A percentile compares a stretch with the other conserved stretches of the same genome.
These are phyloP conservation scores for Spicauda simplicius DNA, from an alignment of 2,888 invertebrate species.

Conservation along the genomic window DNA sequence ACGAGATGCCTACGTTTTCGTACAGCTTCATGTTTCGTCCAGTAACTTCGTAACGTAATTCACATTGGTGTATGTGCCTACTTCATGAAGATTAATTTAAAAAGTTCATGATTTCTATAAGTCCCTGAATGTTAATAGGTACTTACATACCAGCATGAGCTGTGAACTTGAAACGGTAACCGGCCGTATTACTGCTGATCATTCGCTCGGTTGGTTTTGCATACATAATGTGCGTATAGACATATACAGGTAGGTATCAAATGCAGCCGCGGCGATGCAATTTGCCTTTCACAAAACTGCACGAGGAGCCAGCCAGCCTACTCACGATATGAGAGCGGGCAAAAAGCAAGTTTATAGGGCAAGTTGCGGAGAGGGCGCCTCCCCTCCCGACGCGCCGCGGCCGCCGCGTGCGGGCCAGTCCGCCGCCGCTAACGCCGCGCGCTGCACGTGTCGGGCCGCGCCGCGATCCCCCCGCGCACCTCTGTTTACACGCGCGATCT, in stretches of 20 bases:
- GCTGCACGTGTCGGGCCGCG: constrained; percentile 32
- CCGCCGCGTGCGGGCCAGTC: constrained; percentile 47
- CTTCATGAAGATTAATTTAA: neutral
- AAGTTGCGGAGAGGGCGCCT: constrained; percentile 58
- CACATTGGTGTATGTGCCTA: neutral
- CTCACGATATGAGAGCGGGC: constrained; percentile 66
- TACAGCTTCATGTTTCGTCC: neutral
- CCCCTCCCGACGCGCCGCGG: constrained; percentile 43
- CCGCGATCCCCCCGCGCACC: constrained; percentile 52
- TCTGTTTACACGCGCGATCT: constrained; percentile 53
- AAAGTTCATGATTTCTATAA: neutral
- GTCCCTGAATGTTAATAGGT: neutral
- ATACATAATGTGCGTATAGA: constrained; percentile 13
- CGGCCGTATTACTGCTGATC: constrained; percentile 17
- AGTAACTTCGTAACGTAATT: neutral
- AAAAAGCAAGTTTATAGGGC: constrained; percentile 75
- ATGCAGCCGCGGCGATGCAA: constrained; percentile 47
- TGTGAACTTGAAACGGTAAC: constrained; percentile 16
- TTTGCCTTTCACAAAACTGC: constrained; percentile 74
- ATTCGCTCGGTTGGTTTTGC: constrained; percentile 16
- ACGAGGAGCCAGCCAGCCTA: constrained; percentile 57
- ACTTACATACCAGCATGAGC: neutral
- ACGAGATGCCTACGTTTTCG: neutral
- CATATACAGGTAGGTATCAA: constrained; percentile 35
- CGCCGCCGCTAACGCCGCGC: constrained; percentile 49